Percentiles rank a stretch among this genome's conserved stretches.
These are phyloP conservation scores for Heliconius hermathena DNA, from an alignment of 1,140 invertebrate species.

Conservation along the genomic window DNA sequence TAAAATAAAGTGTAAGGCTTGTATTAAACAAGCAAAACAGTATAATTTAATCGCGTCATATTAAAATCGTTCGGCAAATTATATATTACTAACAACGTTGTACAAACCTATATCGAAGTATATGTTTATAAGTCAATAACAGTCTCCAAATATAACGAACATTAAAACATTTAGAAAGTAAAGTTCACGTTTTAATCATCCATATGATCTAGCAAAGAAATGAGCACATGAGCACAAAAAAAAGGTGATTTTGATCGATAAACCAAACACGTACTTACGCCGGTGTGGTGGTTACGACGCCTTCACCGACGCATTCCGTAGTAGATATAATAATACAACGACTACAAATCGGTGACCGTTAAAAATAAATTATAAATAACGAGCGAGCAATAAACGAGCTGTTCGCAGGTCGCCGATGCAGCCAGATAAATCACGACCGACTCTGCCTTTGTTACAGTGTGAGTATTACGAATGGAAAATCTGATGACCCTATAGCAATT, in stretches of 20 bases:
- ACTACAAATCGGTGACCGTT: constrained; percentile 76
- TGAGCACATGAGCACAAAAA: constrained; percentile 25
- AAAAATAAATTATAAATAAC: constrained; percentile 82
- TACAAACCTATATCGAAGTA: background rate
- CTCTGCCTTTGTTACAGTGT: constrained; percentile 58
- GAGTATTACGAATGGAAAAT: constrained; percentile 67
- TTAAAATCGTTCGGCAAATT: background rate
- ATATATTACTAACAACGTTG: background rate
- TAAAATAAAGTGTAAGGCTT: background rate
- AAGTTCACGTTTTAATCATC: constrained; percentile 24
- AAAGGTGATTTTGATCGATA: constrained; percentile 32
- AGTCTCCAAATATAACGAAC: background rate
- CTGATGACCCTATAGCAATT: constrained; percentile 45
- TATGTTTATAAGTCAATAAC: constrained; percentile 1
- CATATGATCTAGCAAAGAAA: constrained; percentile 28
- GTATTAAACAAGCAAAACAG: background rate
- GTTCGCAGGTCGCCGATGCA: constrained; percentile 76
- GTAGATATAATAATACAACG: constrained; percentile 52
- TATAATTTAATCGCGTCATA: background rate
- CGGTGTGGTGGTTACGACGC: constrained; percentile 28
- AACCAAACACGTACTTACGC: constrained; percentile 25
- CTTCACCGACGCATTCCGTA: constrained; percentile 31
- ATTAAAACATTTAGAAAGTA: background rate
- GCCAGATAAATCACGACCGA: constrained; percentile 74
- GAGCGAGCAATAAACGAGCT: constrained; percentile 76